phyloP scores from a whole-genome alignment of 2,113 vertebrate genomes.

The Dolichallabes microphthalmus region DNA sequence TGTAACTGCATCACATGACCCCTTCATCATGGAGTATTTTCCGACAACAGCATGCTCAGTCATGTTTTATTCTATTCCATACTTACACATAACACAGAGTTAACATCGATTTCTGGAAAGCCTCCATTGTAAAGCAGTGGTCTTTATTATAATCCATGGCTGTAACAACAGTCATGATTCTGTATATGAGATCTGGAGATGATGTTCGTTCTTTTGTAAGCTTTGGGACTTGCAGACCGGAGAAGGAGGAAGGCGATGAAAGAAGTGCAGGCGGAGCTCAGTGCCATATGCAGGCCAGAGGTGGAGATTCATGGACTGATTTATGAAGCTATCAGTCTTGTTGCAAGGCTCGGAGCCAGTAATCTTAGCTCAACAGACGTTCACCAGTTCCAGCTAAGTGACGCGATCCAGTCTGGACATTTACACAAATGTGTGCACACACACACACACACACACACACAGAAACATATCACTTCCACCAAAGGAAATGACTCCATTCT shows the following conservation, averaged over 20 bases:
- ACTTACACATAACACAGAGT: neutral
- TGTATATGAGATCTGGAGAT: neutral
- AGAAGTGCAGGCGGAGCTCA: slow-evolving; percentile 24
- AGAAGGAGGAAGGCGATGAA: slow-evolving; percentile 18
- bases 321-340: slow-evolving; percentile 57
- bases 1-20: neutral
- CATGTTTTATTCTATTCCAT: neutral
- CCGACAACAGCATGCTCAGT: neutral
- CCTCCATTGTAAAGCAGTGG: neutral
- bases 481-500: slow-evolving; percentile 38
- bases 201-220: neutral
- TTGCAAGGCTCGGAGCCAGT: slow-evolving; percentile 48
- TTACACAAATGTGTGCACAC: slow-evolving; percentile 23
- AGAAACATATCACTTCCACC: slow-evolving; percentile 18
- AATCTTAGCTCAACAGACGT: slow-evolving; percentile 48
- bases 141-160: neutral
- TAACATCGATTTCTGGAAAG: neutral
- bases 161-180: neutral
- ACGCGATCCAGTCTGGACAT: slow-evolving; percentile 44
- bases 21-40: neutral
- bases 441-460: slow-evolving; percentile 38
- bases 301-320: slow-evolving; percentile 54
- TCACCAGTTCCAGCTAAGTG: slow-evolving; percentile 38
- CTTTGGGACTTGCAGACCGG: neutral
- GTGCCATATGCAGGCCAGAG: slow-evolving; percentile 53